Evolutionary conservation across 1,140 invertebrate species (phyloP).

Genomic region (Sitophilus oryzae): DNA sequence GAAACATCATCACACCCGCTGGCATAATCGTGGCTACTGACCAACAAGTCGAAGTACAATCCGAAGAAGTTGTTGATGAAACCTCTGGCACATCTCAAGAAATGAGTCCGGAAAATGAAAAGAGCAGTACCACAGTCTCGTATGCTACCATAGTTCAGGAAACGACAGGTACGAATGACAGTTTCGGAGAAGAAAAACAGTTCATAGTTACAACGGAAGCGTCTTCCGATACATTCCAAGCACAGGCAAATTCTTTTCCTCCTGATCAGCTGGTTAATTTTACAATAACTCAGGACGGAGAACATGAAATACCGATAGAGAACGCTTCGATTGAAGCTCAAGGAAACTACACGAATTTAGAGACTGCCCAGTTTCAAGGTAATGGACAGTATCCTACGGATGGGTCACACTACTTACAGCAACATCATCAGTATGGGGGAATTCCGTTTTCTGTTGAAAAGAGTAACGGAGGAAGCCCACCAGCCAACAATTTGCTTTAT

Average conservation of each 20-base stretch:
- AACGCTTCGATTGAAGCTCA: slow-evolving; percentile 16
- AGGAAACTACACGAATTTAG: slow-evolving; percentile 33
- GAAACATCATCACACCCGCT: slow-evolving; percentile 27
- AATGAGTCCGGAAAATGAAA: slow-evolving; percentile 14
- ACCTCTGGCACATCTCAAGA: slow-evolving; percentile 23
- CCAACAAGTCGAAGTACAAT: slow-evolving; percentile 25
- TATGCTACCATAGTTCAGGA: slow-evolving; percentile 11
- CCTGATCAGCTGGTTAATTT: background rate
- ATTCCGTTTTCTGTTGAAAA: slow-evolving; percentile 23
- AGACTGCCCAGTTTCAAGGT: slow-evolving; percentile 30
- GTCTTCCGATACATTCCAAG: background rate
- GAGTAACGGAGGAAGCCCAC: slow-evolving; percentile 27
- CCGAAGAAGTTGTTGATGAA: slow-evolving; percentile 31
- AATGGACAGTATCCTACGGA: slow-evolving; percentile 26
- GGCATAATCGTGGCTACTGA: slow-evolving; percentile 30
- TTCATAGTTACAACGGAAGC: background rate
- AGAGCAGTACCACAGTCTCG: slow-evolving; percentile 1
- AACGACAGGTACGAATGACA: slow-evolving; percentile 1
- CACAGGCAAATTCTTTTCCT: background rate
- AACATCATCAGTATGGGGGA: slow-evolving; percentile 30
- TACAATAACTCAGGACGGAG: background rate
- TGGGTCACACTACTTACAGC: slow-evolving; percentile 29
- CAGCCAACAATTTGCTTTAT: slow-evolving; percentile 25
- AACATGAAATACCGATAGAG: slow-evolving; percentile 14
- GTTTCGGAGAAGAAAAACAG: slow-evolving; percentile 1